Conservation (phyloP, 2,113 vertebrate species). For the Cavia porcellus region DNA sequence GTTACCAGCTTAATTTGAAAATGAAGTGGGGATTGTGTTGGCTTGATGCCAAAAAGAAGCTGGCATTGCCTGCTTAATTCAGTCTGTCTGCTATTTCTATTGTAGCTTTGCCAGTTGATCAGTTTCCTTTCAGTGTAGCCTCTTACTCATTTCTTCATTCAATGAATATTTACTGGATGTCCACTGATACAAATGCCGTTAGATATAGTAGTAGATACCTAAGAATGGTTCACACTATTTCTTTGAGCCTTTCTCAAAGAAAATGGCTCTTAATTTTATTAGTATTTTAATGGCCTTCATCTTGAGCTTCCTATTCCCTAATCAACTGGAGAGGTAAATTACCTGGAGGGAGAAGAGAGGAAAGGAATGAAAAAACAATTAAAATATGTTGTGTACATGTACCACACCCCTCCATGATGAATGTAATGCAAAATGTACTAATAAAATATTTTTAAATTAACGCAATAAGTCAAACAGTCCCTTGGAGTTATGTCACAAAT, state of each 20-base stretch:
- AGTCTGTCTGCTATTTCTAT: neutral
- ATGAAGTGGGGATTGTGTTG: neutral
- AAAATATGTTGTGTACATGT: neutral
- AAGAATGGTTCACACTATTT: neutral
- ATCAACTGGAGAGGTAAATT: neutral
- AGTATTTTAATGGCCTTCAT: neutral
- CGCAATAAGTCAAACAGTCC: neutral
- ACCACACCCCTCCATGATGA: neutral
- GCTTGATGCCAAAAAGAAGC: neutral
- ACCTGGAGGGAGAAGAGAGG: neutral
- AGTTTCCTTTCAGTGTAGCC: neutral
- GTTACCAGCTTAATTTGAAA: slow-evolving; percentile 55
- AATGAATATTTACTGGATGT: neutral
- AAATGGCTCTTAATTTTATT: neutral
- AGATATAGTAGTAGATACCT: neutral
- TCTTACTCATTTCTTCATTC: slow-evolving; percentile 18
- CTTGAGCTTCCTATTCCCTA: neutral
- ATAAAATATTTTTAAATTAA: neutral
- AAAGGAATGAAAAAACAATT: neutral
- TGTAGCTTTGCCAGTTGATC: neutral
- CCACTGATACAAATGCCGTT: neutral
- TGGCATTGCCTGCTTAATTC: neutral
- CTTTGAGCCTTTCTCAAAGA: slow-evolving; percentile 11
- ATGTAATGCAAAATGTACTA: neutral
- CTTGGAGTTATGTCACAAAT: neutral